Evolutionary conservation across 2,113 vertebrate genomes (phyloP).

Genomic region (Pagrus major): DNA sequence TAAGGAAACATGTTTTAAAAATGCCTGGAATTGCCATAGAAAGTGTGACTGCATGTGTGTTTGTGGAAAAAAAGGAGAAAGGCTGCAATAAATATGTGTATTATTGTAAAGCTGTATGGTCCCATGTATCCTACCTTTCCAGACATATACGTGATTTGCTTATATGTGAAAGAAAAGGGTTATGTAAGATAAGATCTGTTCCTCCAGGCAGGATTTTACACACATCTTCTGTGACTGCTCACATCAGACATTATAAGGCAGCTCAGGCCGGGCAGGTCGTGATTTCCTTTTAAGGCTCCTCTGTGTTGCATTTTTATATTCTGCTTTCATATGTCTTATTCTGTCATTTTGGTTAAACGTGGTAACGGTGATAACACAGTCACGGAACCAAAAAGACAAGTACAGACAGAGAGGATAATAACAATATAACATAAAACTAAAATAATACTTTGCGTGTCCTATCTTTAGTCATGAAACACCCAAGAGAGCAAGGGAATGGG

Average conservation of each 20-base stretch:
- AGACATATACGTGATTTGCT: background rate
- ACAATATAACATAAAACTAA: too few species aligned
- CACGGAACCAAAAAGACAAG: background rate
- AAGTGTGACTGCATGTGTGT: conserved; percentile 25
- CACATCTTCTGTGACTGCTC: conserved; percentile 41
- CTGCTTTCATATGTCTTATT: background rate
- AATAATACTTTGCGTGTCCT: too few species aligned
- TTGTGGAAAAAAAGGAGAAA: conserved; percentile 19
- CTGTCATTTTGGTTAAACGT: background rate
- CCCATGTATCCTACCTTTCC: background rate
- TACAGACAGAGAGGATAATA: too few species aligned
- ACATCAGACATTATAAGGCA: conserved; percentile 36
- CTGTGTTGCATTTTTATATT: conserved; percentile 21
- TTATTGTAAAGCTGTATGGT: background rate
- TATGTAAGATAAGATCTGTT: conserved; percentile 26
- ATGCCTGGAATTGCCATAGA: conserved; percentile 76
- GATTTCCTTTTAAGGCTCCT: conserved; percentile 46
- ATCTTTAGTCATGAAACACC: too few species aligned
- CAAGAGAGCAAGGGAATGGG: background rate
- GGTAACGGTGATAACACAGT: background rate
- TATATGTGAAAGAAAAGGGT: conserved; percentile 15
- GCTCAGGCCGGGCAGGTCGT: background rate
- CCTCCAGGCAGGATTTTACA: conserved; percentile 44
- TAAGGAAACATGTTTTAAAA: conserved; percentile 75
- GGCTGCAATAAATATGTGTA: background rate